Base-by-base conservation (phyloP, 1,140 invertebrate genomes). In the Matsumurasca onukii region DNA sequence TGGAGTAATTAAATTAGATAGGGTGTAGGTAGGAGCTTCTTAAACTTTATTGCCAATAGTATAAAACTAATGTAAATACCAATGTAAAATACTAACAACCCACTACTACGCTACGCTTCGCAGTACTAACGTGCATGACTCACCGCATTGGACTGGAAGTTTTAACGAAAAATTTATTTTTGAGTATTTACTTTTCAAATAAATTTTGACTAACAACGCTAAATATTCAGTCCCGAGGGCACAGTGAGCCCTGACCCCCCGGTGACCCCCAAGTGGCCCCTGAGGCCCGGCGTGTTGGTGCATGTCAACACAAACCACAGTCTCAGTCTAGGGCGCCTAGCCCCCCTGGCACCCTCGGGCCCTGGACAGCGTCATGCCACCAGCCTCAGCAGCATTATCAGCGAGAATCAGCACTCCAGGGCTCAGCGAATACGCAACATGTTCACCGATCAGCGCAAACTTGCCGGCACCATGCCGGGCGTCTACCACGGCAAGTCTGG, bases 261-360 rank as follows among this genome's bases (percentile, higher is more conserved):
- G 69, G 71, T 75, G 69, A 77, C 71, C 68, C 78, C 81, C 31
- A 91, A 92, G 75, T 95, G 92, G 92, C 93, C 93, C 29, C 80
- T 94, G 67, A 90, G 92, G 75, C 92, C 93, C 1, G 93, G 92
- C 30, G 92, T 95, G 51, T 83, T 94, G 73, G 89, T 94, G 52
- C 92, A 94, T 79, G 89, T 94, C 39, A 93, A 93, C 81, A 88
- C 86, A 74, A 83, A 86, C 69, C 85, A 88, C 75, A 86, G 85
- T 70, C 81, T 89, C 68, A 78, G 69, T 69, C 71, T 59, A 65
- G 74, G 61, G 71, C 71, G 69, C 69, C 75, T 59, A 45, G 71
- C 39, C 31, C 76, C 76, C 22, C n/a, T n/a, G 57, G 27, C 30
- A 12, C n/a, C 15, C 13, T 17, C 3, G 17, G 15, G 17, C 31